Evolutionary conservation across 2,797 vertebrate genomes (phyloP).

Genomic region (Macrochelys suwanniensis): DNA sequence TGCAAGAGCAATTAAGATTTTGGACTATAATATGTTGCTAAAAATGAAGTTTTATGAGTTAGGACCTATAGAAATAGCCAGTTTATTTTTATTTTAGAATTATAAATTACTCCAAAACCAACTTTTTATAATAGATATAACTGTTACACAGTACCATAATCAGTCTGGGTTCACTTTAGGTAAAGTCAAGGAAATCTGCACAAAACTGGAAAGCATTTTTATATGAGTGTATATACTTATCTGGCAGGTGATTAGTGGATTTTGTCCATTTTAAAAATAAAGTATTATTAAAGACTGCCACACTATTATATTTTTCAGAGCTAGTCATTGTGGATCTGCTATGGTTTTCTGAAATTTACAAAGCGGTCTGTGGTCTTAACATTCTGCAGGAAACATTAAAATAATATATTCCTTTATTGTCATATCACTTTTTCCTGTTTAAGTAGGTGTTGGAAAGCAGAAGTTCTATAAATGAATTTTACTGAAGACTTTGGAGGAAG

Average conservation of each 20-base stretch:
- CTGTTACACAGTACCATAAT: neutral
- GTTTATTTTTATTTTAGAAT: neutral
- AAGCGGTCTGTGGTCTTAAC: slow-evolving; percentile 62
- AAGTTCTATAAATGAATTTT: slow-evolving; percentile 70
- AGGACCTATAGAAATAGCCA: neutral
- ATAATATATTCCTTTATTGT: slow-evolving; percentile 62
- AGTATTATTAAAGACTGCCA: slow-evolving; percentile 3
- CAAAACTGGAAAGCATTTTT: slow-evolving; percentile 25
- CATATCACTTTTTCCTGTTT: slow-evolving; percentile 30
- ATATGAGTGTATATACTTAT: neutral
- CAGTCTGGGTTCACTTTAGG: slow-evolving; percentile 4
- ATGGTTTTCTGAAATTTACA: slow-evolving; percentile 61
- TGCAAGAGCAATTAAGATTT: slow-evolving; percentile 76
- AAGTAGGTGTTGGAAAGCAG: slow-evolving; percentile 68
- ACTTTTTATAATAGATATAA: neutral
- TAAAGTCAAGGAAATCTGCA: slow-evolving; percentile 2
- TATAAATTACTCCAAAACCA: neutral
- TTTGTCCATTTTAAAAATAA: slow-evolving; percentile 30
- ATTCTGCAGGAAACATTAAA: slow-evolving; percentile 71
- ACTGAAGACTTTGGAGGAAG: slow-evolving; percentile 66
- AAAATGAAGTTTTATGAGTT: slow-evolving; percentile 46
- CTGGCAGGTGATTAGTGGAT: neutral
- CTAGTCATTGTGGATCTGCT: slow-evolving; percentile 25
- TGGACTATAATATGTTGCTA: slow-evolving; percentile 62
- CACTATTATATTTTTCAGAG: neutral